Percentiles rank a stretch among this genome's conserved stretches.
Evolutionary conservation across 64 coral and sea anemone genomes (phyloP).

Genomic region (Montipora cactus): DNA sequence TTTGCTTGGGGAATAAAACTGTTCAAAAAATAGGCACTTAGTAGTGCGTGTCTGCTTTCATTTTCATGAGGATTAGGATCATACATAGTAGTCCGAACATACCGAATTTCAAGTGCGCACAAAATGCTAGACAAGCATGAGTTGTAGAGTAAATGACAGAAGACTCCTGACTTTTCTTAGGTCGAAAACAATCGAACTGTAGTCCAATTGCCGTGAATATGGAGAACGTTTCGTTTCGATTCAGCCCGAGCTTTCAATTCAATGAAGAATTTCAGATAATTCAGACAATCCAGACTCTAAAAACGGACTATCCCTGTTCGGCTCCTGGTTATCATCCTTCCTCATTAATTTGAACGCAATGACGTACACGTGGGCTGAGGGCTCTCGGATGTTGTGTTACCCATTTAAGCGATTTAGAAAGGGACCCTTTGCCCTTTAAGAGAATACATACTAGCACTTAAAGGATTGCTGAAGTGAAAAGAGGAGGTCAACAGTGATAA

Average conservation of each 20-base stretch:
- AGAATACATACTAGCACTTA: slow-evolving; percentile 8
- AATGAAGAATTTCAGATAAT: too few relatives aligned
- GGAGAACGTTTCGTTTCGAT: too few relatives aligned
- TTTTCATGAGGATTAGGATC: too few relatives aligned
- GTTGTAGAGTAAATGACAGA: too few relatives aligned
- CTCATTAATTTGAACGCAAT: neutral
- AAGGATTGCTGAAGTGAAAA: slow-evolving; percentile 22
- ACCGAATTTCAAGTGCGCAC: too few relatives aligned
- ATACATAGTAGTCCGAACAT: too few relatives aligned
- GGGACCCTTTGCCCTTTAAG: slow-evolving; percentile 1
- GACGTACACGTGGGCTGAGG: neutral
- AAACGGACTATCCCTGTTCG: neutral
- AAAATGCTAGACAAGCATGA: neutral
- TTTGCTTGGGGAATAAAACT: neutral
- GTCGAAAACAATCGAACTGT: too few relatives aligned
- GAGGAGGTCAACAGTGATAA: slow-evolving; percentile 21
- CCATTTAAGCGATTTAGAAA: neutral
- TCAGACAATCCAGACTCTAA: too few relatives aligned
- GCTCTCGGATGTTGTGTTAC: neutral
- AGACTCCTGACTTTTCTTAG: too few relatives aligned
- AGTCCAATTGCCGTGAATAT: too few relatives aligned
- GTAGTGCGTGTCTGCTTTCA: neutral
- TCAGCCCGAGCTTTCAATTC: too few relatives aligned
- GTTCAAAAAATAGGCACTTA: neutral
- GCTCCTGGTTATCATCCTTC: neutral